Conservation (phyloP, 2,113 vertebrate genomes). For the Jaculus jaculus region DNA sequence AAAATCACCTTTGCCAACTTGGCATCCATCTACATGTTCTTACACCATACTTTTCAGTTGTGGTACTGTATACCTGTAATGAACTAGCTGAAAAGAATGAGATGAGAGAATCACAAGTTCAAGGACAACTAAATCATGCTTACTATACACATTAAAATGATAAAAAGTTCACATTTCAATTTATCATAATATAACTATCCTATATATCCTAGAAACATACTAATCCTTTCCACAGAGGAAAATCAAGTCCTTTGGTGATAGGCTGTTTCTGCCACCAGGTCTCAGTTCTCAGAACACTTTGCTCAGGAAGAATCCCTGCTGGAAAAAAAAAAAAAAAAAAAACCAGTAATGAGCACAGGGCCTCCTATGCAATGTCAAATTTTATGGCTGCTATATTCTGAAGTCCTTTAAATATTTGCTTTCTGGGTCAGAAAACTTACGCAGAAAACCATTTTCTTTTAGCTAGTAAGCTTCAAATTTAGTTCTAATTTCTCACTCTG, state of each 20-base stretch:
- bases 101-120: too few relatives aligned
- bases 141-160: slow-evolving; percentile 1
- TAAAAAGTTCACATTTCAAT: not conserved
- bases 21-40: not conserved
- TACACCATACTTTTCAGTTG: not conserved
- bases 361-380: not conserved
- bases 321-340: too few relatives aligned
- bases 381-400: slow-evolving; percentile 37
- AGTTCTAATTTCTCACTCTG: not conserved
- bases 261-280: not conserved
- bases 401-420: slow-evolving; percentile 27
- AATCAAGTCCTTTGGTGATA: not conserved
- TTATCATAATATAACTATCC: not conserved
- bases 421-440: not conserved
- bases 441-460: slow-evolving; percentile 31
- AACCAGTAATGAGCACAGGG: not conserved
- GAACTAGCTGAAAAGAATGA: too few relatives aligned
- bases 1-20: not conserved
- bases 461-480: slow-evolving; percentile 39
- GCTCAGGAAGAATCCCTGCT: not conserved
- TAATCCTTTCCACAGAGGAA: not conserved
- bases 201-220: not conserved
- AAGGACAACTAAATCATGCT: too few relatives aligned
- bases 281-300: not conserved
- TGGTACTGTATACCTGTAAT: too few relatives aligned